phyloP scores from a whole-genome alignment of 1,140 invertebrate genomes.

The Anastrepha obliqua region DNA sequence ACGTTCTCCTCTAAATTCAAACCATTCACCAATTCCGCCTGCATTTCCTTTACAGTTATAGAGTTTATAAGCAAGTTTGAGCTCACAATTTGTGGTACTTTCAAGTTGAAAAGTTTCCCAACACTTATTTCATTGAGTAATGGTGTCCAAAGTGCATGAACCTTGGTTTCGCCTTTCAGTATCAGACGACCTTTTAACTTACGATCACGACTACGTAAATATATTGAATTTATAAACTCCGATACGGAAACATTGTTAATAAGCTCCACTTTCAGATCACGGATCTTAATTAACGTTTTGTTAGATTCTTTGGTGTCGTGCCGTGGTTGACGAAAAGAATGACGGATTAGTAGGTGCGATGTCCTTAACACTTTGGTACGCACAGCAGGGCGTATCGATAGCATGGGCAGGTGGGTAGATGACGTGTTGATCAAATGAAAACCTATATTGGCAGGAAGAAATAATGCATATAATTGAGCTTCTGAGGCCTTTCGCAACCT shows the following conservation, averaged over 20 bases:
- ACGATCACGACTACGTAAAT: constrained; percentile 64
- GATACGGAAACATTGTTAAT: constrained; percentile 66
- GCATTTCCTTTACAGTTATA: constrained; percentile 62
- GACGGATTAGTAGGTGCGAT: constrained; percentile 55
- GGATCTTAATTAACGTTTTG: background rate
- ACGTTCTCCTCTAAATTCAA: constrained; percentile 67
- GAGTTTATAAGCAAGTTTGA: constrained; percentile 66
- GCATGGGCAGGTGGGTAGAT: constrained; percentile 43
- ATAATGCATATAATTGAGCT: background rate
- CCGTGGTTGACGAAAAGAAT: background rate
- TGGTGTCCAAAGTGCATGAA: constrained; percentile 59
- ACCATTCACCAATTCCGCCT: constrained; percentile 63
- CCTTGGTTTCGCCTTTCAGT: constrained; percentile 59
- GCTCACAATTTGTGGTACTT: constrained; percentile 61
- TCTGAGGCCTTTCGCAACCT: background rate
- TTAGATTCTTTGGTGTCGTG: background rate
- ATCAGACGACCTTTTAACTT: constrained; percentile 62
- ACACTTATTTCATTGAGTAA: constrained; percentile 65
- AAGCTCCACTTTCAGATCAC: constrained; percentile 60
- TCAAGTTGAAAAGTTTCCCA: constrained; percentile 65
- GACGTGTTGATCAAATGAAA: background rate
- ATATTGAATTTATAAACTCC: constrained; percentile 65
- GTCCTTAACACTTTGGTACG: constrained; percentile 43
- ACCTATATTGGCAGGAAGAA: background rate
- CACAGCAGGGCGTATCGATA: constrained; percentile 59